A percentile compares a stretch with the other conserved stretches of the same genome.
Conservation (phyloP, 2,797 vertebrate species). For the Sphenodon punctatus region DNA sequence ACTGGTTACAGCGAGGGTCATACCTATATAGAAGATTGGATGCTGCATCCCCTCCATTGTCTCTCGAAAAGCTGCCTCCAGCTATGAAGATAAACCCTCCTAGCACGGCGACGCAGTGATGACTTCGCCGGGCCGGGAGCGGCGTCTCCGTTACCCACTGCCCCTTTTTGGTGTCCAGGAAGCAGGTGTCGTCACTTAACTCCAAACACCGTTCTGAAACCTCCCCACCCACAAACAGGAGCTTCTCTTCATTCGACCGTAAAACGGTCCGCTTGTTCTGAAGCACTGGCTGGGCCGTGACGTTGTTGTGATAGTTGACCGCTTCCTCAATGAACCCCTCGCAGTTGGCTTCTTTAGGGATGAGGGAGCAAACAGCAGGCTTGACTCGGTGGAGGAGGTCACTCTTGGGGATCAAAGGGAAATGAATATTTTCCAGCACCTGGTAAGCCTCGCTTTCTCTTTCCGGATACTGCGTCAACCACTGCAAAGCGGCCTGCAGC, state of each 20-base stretch:
- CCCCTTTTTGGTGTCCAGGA: slow-evolving; percentile 80
- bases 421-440: slow-evolving; percentile 88
- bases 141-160: slow-evolving; percentile 90
- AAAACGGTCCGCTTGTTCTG: slow-evolving; percentile 83
- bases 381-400: slow-evolving; percentile 84
- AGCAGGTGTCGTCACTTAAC: slow-evolving; percentile 89
- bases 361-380: slow-evolving; percentile 82
- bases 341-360: slow-evolving; percentile 83
- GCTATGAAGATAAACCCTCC: slow-evolving; percentile 93
- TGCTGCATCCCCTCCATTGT: slow-evolving; percentile 90
- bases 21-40: slow-evolving; percentile 94
- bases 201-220: slow-evolving; percentile 91
- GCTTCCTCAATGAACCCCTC: slow-evolving; percentile 89
- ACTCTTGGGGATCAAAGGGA: slow-evolving; percentile 85
- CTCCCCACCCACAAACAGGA: slow-evolving; percentile 93
- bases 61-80: slow-evolving; percentile 91
- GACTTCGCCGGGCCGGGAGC: slow-evolving; percentile 88
- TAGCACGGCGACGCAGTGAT: slow-evolving; percentile 90
- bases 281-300: slow-evolving; percentile 86
- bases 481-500: slow-evolving; percentile 87
- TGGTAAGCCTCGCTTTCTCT: slow-evolving; percentile 77
- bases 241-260: slow-evolving; percentile 81
- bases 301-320: slow-evolving; percentile 81
- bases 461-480: slow-evolving; percentile 86
- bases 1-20: slow-evolving; percentile 92